Conservation (phyloP, 2,113 vertebrate genomes). For the Polyodon spathula region DNA sequence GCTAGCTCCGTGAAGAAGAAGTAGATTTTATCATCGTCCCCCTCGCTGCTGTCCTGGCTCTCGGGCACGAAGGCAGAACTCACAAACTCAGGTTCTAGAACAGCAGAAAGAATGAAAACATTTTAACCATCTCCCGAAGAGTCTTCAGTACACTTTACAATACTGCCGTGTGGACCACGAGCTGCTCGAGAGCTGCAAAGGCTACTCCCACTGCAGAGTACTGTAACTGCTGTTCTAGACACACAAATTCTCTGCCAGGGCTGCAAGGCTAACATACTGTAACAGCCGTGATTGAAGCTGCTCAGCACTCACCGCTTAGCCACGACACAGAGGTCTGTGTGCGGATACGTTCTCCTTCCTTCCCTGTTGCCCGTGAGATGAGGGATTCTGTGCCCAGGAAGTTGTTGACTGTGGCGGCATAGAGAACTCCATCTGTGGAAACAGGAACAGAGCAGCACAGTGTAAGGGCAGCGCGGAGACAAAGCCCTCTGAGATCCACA, state of each 20-base stretch:
- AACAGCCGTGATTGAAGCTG: neutral
- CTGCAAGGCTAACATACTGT: neutral
- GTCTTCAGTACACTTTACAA: no score
- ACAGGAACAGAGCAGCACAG: no score
- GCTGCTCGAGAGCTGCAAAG: no score
- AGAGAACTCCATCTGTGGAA: conserved; percentile 58
- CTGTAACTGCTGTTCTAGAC: no score
- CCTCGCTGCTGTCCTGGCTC: conserved; percentile 40
- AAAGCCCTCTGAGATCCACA: no score
- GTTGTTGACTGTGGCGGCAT: conserved; percentile 74
- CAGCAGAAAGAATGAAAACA: no score
- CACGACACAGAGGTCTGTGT: conserved; percentile 68
- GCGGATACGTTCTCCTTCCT: conserved; percentile 62
- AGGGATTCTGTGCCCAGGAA: conserved; percentile 73
- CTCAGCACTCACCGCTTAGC: conserved; percentile 76
- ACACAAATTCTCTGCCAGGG: no score
- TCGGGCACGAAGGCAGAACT: conserved; percentile 65
- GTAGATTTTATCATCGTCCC: conserved; percentile 72
- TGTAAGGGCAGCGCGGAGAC: no score
- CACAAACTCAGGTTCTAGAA: conserved; percentile 72
- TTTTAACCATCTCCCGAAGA: no score
- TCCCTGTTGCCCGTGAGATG: conserved; percentile 68
- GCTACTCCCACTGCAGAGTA: no score
- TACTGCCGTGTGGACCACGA: no score
- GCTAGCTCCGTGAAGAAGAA: conserved; percentile 83